Percentiles rank a stretch among this genome's conserved stretches.
These are phyloP conservation scores for Malurus melanocephalus DNA, from an alignment of 2,113 vertebrate species.

Conservation along the genomic window DNA sequence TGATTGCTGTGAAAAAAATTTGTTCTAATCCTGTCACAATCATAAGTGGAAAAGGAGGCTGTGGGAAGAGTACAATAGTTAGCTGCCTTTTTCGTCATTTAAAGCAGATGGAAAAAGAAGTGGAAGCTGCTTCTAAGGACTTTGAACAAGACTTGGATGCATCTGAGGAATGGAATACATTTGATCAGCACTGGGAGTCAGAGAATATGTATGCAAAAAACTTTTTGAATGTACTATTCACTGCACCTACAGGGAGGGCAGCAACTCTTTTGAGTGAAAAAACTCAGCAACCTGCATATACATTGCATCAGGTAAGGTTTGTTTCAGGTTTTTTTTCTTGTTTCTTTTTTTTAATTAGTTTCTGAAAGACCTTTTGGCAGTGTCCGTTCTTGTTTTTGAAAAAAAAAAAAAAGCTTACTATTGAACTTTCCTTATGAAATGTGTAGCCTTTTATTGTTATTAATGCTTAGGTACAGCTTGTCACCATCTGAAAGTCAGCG, in stretches of 20 bases:
- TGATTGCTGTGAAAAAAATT: constrained; percentile 75
- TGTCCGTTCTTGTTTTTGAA: neutral
- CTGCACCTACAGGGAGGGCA: constrained; percentile 83
- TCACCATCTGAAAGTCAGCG: neutral
- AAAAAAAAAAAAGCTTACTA: neutral
- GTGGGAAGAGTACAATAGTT: constrained; percentile 85
- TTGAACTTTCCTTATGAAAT: neutral
- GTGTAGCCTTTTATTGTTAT: neutral
- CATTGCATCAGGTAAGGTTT: constrained; percentile 79
- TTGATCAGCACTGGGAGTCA: neutral
- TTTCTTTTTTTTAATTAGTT: neutral
- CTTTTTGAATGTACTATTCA: constrained; percentile 72
- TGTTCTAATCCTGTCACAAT: constrained; percentile 80
- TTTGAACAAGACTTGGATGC: constrained; percentile 71
- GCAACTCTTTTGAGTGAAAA: constrained; percentile 76
- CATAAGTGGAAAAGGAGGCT: constrained; percentile 85
- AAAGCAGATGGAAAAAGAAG: constrained; percentile 61
- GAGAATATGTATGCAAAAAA: neutral
- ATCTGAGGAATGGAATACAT: constrained; percentile 66
- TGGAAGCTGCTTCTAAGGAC: constrained; percentile 67
- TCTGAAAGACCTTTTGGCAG: neutral
- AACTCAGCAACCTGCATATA: constrained; percentile 75
- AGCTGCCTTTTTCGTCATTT: constrained; percentile 72
- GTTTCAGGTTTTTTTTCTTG: neutral
- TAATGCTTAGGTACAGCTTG: neutral